These are phyloP conservation scores for Craniophora ligustri DNA, from an alignment of 2,888 invertebrate species.

Conservation along the genomic window DNA sequence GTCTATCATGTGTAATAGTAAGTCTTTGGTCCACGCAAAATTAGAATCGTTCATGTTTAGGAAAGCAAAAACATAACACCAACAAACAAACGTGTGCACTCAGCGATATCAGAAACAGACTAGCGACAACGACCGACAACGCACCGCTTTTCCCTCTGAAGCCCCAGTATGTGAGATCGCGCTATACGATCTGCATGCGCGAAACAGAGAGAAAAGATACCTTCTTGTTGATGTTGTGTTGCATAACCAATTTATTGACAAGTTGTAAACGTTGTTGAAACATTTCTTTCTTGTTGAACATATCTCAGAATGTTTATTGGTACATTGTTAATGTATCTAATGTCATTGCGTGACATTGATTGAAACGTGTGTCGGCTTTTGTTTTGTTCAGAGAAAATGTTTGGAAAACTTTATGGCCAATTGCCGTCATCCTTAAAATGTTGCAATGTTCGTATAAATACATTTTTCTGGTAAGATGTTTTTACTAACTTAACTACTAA, in stretches of 20 bases:
- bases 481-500: too few species aligned
- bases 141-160: neutral
- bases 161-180: neutral
- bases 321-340: too few species aligned
- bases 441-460: too few species aligned
- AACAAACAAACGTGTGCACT: slow-evolving; percentile 10
- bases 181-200: neutral
- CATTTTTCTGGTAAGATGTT: too few species aligned
- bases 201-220: slow-evolving; percentile 2
- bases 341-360: too few species aligned
- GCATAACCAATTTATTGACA: slow-evolving; percentile 17
- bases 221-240: slow-evolving; percentile 2
- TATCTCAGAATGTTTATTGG: too few species aligned
- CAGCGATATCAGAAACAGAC: neutral
- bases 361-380: neutral
- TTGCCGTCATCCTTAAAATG: too few species aligned
- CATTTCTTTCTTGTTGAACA: too few species aligned
- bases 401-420: too few species aligned
- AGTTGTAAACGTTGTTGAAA: slow-evolving; percentile 25
- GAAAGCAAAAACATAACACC: slow-evolving; percentile 17
- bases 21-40: slow-evolving; percentile 21
- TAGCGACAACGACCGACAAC: neutral
- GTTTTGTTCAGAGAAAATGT: neutral
- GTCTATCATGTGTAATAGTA: slow-evolving; percentile 20
- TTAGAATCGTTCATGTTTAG: slow-evolving; percentile 18